Evolutionary conservation across 2,797 vertebrate species (phyloP).

Genomic region (Tenualosa ilisha): DNA sequence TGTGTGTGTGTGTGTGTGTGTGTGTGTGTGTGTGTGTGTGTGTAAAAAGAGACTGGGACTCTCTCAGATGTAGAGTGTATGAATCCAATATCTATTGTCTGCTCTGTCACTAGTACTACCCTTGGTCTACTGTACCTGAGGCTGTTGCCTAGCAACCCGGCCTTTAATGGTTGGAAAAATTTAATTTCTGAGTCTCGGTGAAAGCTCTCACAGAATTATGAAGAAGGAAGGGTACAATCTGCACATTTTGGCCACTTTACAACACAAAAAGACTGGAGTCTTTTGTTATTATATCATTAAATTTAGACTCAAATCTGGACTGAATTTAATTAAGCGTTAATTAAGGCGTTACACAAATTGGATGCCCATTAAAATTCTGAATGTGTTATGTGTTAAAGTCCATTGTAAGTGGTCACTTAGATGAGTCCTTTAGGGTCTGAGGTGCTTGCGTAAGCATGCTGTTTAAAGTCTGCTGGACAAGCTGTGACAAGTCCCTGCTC

Average conservation of each 20-base stretch:
- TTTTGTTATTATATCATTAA: neutral
- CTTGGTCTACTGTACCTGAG: conserved; percentile 62
- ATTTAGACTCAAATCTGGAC: neutral
- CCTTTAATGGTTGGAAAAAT: conserved; percentile 51
- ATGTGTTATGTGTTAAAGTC: neutral
- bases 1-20: neutral
- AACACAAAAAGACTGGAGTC: neutral
- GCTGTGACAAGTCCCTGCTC: neutral
- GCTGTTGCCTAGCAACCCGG: conserved; percentile 71
- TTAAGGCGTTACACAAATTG: neutral
- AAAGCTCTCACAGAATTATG: neutral
- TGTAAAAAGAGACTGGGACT: neutral
- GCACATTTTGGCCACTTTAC: neutral
- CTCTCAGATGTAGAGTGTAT: conserved; percentile 26
- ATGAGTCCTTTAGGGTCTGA: neutral
- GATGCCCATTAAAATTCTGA: neutral
- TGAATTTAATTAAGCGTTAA: neutral
- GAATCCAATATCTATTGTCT: conserved; percentile 37
- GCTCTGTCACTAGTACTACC: conserved; percentile 42
- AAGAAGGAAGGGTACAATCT: neutral
- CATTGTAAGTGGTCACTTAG: neutral
- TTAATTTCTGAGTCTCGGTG: conserved; percentile 47
- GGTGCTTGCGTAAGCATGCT: neutral
- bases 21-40: neutral
- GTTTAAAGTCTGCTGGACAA: neutral